Base-by-base conservation (phyloP, 2,888 invertebrate genomes). In the Anoplius nigerrimus region DNA sequence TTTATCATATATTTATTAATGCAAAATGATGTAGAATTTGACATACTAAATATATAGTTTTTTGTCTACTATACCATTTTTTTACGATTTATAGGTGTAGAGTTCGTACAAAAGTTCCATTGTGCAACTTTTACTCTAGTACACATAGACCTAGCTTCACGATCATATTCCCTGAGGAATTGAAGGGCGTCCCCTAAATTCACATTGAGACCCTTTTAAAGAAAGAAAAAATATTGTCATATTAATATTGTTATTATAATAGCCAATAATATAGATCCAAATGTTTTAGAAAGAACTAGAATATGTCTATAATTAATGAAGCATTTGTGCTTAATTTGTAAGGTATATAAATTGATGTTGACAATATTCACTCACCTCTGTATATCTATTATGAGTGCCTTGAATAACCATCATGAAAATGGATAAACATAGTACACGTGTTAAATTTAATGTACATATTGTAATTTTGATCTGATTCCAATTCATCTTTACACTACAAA, bases 51-150 rank as follows among this genome's bases (percentile, higher is more conserved):
- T 65, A n/a, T 53, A 6, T 63, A 8, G 15, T 24, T 0, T 45
- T 48, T 65, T 13, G 1, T 45, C 18, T 22, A 45, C 22, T 43
- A 34, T 34, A 90, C 90, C 94, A 95, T 94, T 60, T 92, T 90
- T 0, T 93, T 90, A 2, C 93, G 92, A 87, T 94, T 95, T 72
- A 89, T 88, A 60, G 94, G 94, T 0, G 94, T 94, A 74, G 94
- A 93, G 86, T 95, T 95, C 5, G 94, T 95, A 6, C 93, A 93
- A 83, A 93, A 95, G 64, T 91, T 91, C 95, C 95, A 95, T 83
- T 94, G 94, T 0, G 94, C 92, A 75, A 91, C 92, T 58, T 92
- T 93, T 1, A 94, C 93, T 72, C 91, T 91, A 84, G 93, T 94
- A 83, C 95, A 95, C 91, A 93, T 93, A 54, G 91, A 91, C 0